Evolutionary conservation across 1,140 invertebrate genomes (phyloP).

Genomic region (Trichoplusia ni): DNA sequence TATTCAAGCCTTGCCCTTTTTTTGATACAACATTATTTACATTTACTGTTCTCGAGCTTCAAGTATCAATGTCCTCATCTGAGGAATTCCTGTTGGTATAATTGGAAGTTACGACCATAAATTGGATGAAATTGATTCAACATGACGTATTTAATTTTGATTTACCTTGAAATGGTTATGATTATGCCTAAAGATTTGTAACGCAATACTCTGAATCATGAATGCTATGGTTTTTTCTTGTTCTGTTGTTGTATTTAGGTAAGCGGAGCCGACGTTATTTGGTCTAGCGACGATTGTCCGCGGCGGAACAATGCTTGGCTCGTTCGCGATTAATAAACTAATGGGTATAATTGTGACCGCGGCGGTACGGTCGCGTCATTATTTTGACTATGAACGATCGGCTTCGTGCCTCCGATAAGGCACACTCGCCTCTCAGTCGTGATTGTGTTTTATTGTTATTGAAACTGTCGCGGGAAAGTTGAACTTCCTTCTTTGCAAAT

Average conservation of each 20-base stretch:
- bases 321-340: slow-evolving; percentile 73
- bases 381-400: slow-evolving; percentile 75
- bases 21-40: slow-evolving; percentile 33
- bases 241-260: slow-evolving; percentile 46
- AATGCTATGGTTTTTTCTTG: slow-evolving; percentile 42
- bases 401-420: slow-evolving; percentile 71
- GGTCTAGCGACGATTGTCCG: slow-evolving; percentile 75
- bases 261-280: slow-evolving; percentile 67
- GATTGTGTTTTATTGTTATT: slow-evolving; percentile 67
- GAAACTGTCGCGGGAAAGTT: slow-evolving; percentile 44
- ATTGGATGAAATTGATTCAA: neutral
- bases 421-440: slow-evolving; percentile 52
- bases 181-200: slow-evolving; percentile 46
- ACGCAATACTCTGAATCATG: slow-evolving; percentile 52
- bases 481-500: slow-evolving; percentile 54
- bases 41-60: too few relatives aligned
- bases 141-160: slow-evolving; percentile 10
- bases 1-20: slow-evolving; percentile 17
- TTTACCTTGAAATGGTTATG: slow-evolving; percentile 40
- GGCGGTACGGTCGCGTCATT: slow-evolving; percentile 47
- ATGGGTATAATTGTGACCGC: slow-evolving; percentile 67
- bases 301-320: slow-evolving; percentile 67
- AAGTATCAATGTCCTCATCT: too few relatives aligned
- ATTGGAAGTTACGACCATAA: neutral
- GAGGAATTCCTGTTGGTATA: too few relatives aligned